Base-by-base conservation (phyloP, 2,888 invertebrate genomes). In the Hyppa rectilinea region DNA sequence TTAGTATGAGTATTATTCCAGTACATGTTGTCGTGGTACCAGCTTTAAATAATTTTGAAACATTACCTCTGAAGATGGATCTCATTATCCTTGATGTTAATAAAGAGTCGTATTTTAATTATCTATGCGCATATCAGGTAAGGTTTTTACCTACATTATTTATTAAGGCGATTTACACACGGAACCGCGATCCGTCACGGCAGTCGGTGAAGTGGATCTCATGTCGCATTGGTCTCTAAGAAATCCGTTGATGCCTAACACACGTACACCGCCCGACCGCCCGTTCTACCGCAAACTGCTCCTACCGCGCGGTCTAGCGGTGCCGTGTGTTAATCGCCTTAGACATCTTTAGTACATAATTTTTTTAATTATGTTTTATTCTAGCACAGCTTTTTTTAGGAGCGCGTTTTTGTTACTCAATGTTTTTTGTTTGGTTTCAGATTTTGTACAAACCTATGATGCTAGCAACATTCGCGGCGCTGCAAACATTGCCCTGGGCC, bases 61-160 rank as follows among this genome's bases (percentile, higher is more conserved):
- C 71, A 43, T 81, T 92, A 31, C 93, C 93, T 10, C 67, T 91
- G 61, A 90, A 91, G 43, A 92, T 92, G 92, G 91, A 93, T 85
- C 84, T 91, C 0, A 67, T 92, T 71, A 84, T 90, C 53, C 82
- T 92, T 45, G 90, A 92, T 71, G 79, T 87, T 1, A 85, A 86
- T 52, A 78, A 89, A 9, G 84, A 87, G 34, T 75, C 80, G 2
- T 89, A 90, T 76, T 88, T 88, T 68, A 75, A 81, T 49, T 89
- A 85, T 40, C 40, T 89, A 55, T 90, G 71, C 64, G 78, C 86
- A 52, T 92, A 89, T 83, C 91, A 91, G 89, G 91, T 91, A 80
- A 29, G 0, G 49, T 40, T 56, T 43, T 31, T 17, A 23, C 4
- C 0, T 40, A 40, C 17, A 71, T 40, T 17, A 2, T 20, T 45